Evolutionary conservation across 2,113 vertebrate genomes (phyloP).

Genomic region (Sapayoa aenigma): DNA sequence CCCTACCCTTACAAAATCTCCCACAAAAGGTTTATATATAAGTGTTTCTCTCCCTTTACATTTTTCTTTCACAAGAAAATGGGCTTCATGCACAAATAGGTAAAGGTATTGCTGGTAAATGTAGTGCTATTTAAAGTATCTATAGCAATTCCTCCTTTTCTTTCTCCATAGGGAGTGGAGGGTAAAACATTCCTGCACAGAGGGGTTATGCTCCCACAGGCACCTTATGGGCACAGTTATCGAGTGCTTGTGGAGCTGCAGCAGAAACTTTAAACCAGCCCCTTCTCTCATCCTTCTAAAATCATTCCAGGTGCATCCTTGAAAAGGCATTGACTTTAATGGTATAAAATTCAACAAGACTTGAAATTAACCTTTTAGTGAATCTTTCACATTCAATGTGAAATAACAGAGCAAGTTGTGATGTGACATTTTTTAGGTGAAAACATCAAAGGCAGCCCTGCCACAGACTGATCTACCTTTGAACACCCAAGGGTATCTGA

Average conservation of each 20-base stretch:
- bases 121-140: not conserved
- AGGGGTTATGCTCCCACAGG: not conserved
- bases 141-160: not conserved
- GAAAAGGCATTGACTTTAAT: slow-evolving; percentile 55
- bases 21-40: not conserved
- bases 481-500: slow-evolving; percentile 83
- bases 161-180: not conserved
- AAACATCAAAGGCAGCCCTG: slow-evolving; percentile 83
- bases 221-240: rapidly evolving
- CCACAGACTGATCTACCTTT: slow-evolving; percentile 82
- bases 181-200: not conserved
- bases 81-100: not conserved
- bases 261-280: not conserved
- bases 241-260: rapidly evolving
- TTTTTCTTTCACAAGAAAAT: not conserved
- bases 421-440: slow-evolving; percentile 85
- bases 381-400: slow-evolving; percentile 76
- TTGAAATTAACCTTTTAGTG: slow-evolving; percentile 84
- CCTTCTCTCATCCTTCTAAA: not conserved
- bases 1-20: not conserved
- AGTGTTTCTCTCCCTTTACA: not conserved
- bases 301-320: not conserved
- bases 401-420: slow-evolving; percentile 79
- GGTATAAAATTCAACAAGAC: slow-evolving; percentile 71
- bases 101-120: not conserved